Percentiles rank a stretch among this genome's conserved stretches.
Evolutionary conservation across 2,888 invertebrate genomes (phyloP).

Genomic region (Trichogramma dendrolimi): DNA sequence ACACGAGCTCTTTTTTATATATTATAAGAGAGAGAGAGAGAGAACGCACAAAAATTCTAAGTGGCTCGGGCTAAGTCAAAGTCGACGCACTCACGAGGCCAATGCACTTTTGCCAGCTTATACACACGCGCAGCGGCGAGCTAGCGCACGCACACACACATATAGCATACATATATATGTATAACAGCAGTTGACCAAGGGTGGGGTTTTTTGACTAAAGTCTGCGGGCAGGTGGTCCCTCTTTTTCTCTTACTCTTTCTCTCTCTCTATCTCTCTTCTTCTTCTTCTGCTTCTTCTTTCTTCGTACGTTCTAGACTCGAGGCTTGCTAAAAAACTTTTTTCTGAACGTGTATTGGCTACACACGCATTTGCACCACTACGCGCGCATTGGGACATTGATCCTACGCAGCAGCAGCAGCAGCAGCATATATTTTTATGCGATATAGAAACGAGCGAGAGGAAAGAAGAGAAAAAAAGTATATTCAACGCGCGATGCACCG

Average conservation of each 20-base stretch:
- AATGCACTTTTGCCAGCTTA: constrained; percentile 35
- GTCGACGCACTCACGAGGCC: constrained; percentile 44
- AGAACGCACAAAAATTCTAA: constrained; percentile 36
- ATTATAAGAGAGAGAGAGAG: constrained; percentile 26
- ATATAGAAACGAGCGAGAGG: too few relatives aligned
- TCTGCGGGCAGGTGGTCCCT: constrained; percentile 50
- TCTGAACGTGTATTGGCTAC: too few relatives aligned
- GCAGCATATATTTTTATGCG: too few relatives aligned
- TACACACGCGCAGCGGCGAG: constrained; percentile 21
- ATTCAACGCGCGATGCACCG: background rate
- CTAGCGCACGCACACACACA: constrained; percentile 20
- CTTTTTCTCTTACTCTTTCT: constrained; percentile 8
- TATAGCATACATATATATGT: constrained; percentile 12
- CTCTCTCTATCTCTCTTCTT: constrained; percentile 18
- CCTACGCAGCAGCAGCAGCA: constrained; percentile 18
- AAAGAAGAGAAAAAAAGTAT: too few relatives aligned
- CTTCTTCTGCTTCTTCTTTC: constrained; percentile 23
- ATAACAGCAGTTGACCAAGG: constrained; percentile 36
- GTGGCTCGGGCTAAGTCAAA: constrained; percentile 40
- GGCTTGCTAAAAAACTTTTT: too few relatives aligned
- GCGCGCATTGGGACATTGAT: constrained; percentile 36
- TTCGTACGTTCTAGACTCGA: background rate
- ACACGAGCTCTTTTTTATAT: constrained; percentile 25
- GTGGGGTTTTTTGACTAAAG: constrained; percentile 37
- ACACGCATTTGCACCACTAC: too few relatives aligned